Evolutionary conservation across 2,113 vertebrate genomes (phyloP).

Genomic region (Axis porcinus): DNA sequence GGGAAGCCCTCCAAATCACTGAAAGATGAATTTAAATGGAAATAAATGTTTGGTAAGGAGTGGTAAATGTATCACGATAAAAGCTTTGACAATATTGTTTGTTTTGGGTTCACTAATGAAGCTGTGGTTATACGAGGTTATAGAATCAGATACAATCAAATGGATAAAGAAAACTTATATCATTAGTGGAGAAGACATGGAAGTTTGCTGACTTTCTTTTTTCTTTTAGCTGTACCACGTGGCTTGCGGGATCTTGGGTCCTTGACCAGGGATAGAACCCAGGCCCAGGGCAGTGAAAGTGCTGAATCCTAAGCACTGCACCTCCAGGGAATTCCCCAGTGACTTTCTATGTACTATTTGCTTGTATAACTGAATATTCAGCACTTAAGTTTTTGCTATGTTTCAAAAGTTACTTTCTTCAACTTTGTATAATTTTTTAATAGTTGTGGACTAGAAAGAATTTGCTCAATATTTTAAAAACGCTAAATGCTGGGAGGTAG

Average conservation of each 20-base stretch:
- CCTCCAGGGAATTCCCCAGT: background rate
- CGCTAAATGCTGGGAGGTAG: background rate
- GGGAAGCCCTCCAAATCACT: background rate
- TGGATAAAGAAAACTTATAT: background rate
- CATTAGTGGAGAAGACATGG: background rate
- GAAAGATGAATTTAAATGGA: background rate
- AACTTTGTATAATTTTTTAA: background rate
- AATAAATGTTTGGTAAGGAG: background rate
- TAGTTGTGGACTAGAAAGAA: background rate
- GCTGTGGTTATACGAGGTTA: background rate
- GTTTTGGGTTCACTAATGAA: background rate
- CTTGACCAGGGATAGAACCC: background rate
- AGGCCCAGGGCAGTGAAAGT: background rate
- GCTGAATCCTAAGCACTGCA: background rate
- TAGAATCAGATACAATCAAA: background rate
- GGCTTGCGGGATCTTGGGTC: background rate
- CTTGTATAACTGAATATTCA: background rate
- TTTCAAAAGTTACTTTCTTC: slow-evolving; percentile 13
- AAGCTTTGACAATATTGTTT: background rate
- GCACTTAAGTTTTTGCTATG: background rate
- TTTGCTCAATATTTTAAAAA: slow-evolving; percentile 16
- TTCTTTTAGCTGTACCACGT: background rate
- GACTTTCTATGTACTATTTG: background rate
- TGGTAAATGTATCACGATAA: background rate
- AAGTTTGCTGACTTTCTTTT: background rate